Evolutionary conservation across 2,888 invertebrate species (phyloP).

Genomic region (Muscina levida): DNA sequence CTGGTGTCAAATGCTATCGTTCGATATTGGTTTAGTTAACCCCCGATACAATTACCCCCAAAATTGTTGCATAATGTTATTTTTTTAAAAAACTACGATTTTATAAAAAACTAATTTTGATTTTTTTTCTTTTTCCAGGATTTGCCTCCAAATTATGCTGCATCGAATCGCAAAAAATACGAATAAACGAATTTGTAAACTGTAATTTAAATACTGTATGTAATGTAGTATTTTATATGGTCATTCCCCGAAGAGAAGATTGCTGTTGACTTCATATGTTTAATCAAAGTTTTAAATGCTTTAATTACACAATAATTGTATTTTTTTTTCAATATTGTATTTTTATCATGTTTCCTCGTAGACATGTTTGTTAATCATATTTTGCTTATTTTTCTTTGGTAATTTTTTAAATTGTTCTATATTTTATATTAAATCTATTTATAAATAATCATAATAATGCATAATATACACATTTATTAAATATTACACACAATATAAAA

Average conservation of each 20-base stretch:
- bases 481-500: not conserved
- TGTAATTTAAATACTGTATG: constrained; percentile 1
- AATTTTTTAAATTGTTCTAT: not conserved
- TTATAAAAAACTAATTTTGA: no score
- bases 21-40: no score
- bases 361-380: no score
- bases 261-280: constrained; percentile 23
- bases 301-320: constrained; percentile 15
- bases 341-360: no score
- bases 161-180: constrained; percentile 86
- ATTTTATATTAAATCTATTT: constrained; percentile 9
- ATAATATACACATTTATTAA: not conserved
- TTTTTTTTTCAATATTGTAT: constrained; percentile 4
- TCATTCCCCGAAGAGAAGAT: constrained; percentile 48
- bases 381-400: not conserved
- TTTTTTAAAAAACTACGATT: no score
- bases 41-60: no score
- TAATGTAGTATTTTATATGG: constrained; percentile 11
- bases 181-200: constrained; percentile 80
- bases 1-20: no score
- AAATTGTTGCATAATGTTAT: no score
- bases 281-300: constrained; percentile 1
- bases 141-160: constrained; percentile 90
- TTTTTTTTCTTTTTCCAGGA: constrained; percentile 81
- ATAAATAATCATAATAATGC: constrained; percentile 11